A percentile compares a stretch with the other conserved stretches of the same genome.
Conservation (phyloP, 2,797 vertebrate species). For the Menidia menidia region DNA sequence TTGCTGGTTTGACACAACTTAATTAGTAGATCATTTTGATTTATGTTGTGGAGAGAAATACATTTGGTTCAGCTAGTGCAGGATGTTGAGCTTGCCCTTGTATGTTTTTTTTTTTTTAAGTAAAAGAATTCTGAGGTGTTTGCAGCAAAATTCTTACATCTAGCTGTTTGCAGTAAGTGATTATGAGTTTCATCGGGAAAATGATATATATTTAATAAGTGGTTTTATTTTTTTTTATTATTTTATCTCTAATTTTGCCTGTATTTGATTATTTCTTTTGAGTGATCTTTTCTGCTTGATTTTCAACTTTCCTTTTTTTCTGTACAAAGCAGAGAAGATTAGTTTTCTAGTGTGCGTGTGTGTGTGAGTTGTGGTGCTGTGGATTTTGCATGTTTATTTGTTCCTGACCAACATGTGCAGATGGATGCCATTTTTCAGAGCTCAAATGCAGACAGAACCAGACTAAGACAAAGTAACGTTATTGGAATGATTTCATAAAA, state of each 20-base stretch:
- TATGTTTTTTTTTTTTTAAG: slow-evolving; percentile 67
- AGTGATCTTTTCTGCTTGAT: slow-evolving; percentile 77
- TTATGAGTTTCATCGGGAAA: slow-evolving; percentile 69
- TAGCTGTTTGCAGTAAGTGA: slow-evolving; percentile 78
- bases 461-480: slow-evolving; percentile 41
- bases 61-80: slow-evolving; percentile 71
- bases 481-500: slow-evolving; percentile 49
- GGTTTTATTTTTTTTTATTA: slow-evolving; percentile 71
- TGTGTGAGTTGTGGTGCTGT: slow-evolving; percentile 79
- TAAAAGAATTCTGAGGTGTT: slow-evolving; percentile 72
- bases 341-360: slow-evolving; percentile 78
- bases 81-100: slow-evolving; percentile 71
- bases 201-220: slow-evolving; percentile 77
- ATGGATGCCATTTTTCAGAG: slow-evolving; percentile 63
- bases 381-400: slow-evolving; percentile 81
- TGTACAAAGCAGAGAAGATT: slow-evolving; percentile 79
- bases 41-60: slow-evolving; percentile 73
- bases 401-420: slow-evolving; percentile 68
- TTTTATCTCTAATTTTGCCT: slow-evolving; percentile 72
- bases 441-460: slow-evolving; percentile 56
- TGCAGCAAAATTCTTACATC: slow-evolving; percentile 68
- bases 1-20: slow-evolving; percentile 78
- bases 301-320: slow-evolving; percentile 66
- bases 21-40: slow-evolving; percentile 70
- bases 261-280: slow-evolving; percentile 71